These are phyloP conservation scores for Drosophila baimaii DNA, from an alignment of 1,140 invertebrate species.

Conservation along the genomic window DNA sequence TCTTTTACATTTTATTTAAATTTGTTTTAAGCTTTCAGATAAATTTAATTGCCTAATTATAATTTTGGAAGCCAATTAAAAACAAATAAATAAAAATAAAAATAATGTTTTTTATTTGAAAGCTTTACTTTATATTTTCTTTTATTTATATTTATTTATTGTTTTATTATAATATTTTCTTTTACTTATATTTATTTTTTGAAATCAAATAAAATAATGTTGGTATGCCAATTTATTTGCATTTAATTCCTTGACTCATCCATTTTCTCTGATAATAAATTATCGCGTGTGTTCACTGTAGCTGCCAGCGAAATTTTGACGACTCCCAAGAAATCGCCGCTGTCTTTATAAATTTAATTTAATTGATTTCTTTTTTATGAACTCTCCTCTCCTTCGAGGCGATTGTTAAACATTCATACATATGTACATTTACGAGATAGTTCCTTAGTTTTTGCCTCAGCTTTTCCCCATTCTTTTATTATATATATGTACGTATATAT, in stretches of 20 bases:
- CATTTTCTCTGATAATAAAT: too few relatives aligned
- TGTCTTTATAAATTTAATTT: slow-evolving; percentile 61
- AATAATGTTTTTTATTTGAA: too few relatives aligned
- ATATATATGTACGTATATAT: slow-evolving; percentile 2
- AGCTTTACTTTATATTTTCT: too few relatives aligned
- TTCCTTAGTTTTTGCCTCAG: slow-evolving; percentile 9
- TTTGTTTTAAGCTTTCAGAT: too few relatives aligned
- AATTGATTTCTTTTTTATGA: slow-evolving; percentile 54
- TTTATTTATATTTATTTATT: too few relatives aligned
- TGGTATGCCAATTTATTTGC: background rate
- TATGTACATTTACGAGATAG: slow-evolving; percentile 18
- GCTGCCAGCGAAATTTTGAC: slow-evolving; percentile 10
- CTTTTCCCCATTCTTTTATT: slow-evolving; percentile 13
- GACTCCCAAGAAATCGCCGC: slow-evolving; percentile 19
- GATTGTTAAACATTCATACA: slow-evolving; percentile 15
- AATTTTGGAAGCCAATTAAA: too few relatives aligned
- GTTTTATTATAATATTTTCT: background rate
- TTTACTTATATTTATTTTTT: background rate
- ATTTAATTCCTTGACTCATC: background rate
- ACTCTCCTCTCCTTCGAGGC: slow-evolving; percentile 22
- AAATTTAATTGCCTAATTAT: too few relatives aligned
- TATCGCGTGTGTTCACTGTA: slow-evolving; percentile 1
- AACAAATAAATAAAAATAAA: too few relatives aligned
- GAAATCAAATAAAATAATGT: too few relatives aligned
- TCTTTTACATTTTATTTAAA: too few relatives aligned